Evolutionary conservation across 2,797 vertebrate genomes (phyloP), one percentile per base, ranked within the genome.

Genomic region (Neomorphus geoffroyi): DNA sequence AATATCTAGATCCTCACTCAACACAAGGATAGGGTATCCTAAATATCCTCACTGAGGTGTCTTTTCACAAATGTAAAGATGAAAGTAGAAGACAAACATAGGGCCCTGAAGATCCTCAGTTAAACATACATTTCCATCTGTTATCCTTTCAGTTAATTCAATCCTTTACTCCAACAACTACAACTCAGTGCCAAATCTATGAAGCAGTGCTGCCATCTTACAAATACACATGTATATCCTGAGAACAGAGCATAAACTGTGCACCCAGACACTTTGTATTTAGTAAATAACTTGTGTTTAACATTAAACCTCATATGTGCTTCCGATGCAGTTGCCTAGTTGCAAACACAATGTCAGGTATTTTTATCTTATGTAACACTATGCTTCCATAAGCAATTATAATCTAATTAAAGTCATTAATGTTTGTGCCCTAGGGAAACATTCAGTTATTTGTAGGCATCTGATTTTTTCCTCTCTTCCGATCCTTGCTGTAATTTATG

Each of bases 371-470:
- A 71, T 58, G 70, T 69, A 88, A 96, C 91, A 93, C 80, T 91
- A 72, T 41, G 78, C 95, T 95, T 92, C 94, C 92, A 93, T 13
- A 35, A 96, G 92, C 93, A 97, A 96, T 98, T 97, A 97, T 89
- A 94, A 97, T 87, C 93, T 97, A 96, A 97, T 97, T 97, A 97
- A 97, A 97, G 86, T 58, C 94, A 95, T 95, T 97, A 96, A 97
- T 96, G 96, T 96, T 97, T 97, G 93, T 91, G 94, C 96, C 92
- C 93, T 73, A 86, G 97, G 79, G 96, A 97, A 96, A 96, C 71
- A 84, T n/a, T 96, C 72, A 50, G 90, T 95, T 97, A 96, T 96
- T 97, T 93, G 94, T 51, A 97, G 65, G 86, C 94, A 96, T 94
- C 78, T 89, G 78, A 96, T 56, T 92, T 94, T 95, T 96, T 95